Evolutionary conservation across 2,797 vertebrate genomes (phyloP), one percentile per base, ranked within the genome.

Genomic region (Syngnathus acus): DNA sequence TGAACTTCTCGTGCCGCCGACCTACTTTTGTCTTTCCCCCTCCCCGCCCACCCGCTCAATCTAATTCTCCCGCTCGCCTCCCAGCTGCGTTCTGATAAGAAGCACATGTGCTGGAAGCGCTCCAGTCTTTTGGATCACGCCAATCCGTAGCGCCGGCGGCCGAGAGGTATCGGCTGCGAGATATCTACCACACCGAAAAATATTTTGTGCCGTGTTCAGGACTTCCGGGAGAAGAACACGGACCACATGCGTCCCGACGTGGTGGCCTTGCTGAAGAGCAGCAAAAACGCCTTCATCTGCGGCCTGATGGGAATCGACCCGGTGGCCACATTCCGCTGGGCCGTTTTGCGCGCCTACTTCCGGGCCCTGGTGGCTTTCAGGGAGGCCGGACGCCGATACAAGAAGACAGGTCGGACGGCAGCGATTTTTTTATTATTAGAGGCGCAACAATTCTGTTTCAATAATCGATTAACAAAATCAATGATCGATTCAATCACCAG

Each of bases 211-310:
- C 19, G 0, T 19, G 6, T 54, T n/a, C 77, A 98, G 97, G 97
- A 99, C 89, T 99, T 98, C 85, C 90, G 97, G 48, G 96, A 99
- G 91, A 99, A 99, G 87, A 99, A 99, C 89, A 98, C 96, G 0
- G 97, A 99, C 79, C 97, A 99, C 83, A 97, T 99, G 97, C 93
- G 97, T 1, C 96, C 96, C 0, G 96, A 99, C 84, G 94, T 99
- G 0, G 96, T 99, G 26, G 94, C 95, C 21, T 91, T 99, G 75
- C 89, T 99, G 73, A 92, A 95, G 83, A 98, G 97, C 91, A 99
- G 97, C 86, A 91, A 87, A 68, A 96, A 91, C 1, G 92, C 94
- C 68, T 98, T 99, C 65, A 91, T 98, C 83, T 95, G 94, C 0
- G 86, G 94, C 19, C 93, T 99, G 92, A 98, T 98, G 63, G 94